Evolutionary conservation across 2,888 invertebrate species (phyloP), one percentile per base, ranked within the genome.

Genomic region (Pedicia rivosa): DNA sequence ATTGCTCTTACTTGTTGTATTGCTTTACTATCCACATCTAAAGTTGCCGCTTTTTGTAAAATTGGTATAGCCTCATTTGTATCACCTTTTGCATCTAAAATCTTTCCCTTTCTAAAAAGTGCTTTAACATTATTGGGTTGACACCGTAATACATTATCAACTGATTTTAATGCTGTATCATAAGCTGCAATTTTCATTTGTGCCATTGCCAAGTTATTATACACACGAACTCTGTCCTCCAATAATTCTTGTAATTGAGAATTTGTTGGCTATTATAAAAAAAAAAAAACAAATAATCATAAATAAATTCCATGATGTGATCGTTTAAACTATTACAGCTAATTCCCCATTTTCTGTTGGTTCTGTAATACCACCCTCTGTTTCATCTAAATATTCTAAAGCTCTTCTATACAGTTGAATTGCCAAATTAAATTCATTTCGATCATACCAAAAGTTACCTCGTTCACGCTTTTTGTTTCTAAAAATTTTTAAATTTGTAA

Each of bases 101-200:
- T 74, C 75, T 74, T 77, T 48, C 79, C 81, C 65, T 90, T 87
- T 50, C 92, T 73, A 56, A 79, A 91, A 10, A 91, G 63, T 0
- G 92, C 92, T 59, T 94, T 94, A 0, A 87, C 78, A 64, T 94
- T 92, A 41, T 74, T 64, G 1, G 91, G 88, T 54, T 91, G 83
- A 51, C 82, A 79, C 42, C 74, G 67, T 10, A 92, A 63, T 3
- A 92, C 92, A 52, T 74, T 70, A 35, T 83, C 80, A 19, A 91
- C 78, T 7, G 87, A 84, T 57, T 74, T 70, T 16, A 90, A 64
- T 5, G 91, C 91, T 8, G 83, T 78, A 47, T 87, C 86, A 54
- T 74, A 86, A 7, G 84, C 80, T 38, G 81, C 77, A 26, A 83
- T 77, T 66, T 87, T 90, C 46, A 92, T 69, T 62, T 92, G 91